Evolutionary conservation across 2,888 invertebrate genomes (phyloP), one percentile per base, ranked within the genome.

Genomic region (Clostera curtula): DNA sequence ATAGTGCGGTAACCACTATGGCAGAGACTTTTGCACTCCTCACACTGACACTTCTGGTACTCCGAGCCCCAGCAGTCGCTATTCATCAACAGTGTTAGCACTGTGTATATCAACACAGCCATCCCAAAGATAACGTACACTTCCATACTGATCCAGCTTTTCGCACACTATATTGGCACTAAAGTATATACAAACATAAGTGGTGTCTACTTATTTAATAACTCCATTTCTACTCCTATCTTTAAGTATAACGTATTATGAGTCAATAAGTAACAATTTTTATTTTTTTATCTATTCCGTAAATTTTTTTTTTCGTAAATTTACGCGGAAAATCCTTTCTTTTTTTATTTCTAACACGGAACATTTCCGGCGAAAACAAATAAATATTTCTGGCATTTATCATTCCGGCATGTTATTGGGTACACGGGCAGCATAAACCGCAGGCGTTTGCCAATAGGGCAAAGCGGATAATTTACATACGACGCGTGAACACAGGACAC

Each of bases 81-180:
- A 44, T 71, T 77, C 30, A 67, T 19, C 9, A 80, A 25, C 19
- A 75, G 31, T 18, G 70, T 57, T 25, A 70, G 55, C 12, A 79
- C 43, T 25, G 66, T 60, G 50, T 82, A 83, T 14, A 80, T 59
- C 45, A 82, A 48, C 34, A 82, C 66, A 29, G 69, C 80, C 57
- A 80, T 62, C 32, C 79, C 79, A 29, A 82, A 40, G 33, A 82
- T 61, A 31, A 77, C 43, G 53, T 74, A 80, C 49, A 82, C 59
- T 65, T 82, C 82, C 80, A 82, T 80, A 25, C 40, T 64, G 59
- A 32, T 43, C 37, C n/a, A n/a, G n/a, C n/a, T n/a, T n/a, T n/a
- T n/a, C n/a, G 42, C 25, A 22, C 33, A 40, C 31, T 27, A 26
- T 15, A 40, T 54, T 58, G 53, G 49, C 58, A 57, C 53, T 43